phyloP scores from a whole-genome alignment of 2,113 vertebrate genomes.

The Corythaixoides concolor region DNA sequence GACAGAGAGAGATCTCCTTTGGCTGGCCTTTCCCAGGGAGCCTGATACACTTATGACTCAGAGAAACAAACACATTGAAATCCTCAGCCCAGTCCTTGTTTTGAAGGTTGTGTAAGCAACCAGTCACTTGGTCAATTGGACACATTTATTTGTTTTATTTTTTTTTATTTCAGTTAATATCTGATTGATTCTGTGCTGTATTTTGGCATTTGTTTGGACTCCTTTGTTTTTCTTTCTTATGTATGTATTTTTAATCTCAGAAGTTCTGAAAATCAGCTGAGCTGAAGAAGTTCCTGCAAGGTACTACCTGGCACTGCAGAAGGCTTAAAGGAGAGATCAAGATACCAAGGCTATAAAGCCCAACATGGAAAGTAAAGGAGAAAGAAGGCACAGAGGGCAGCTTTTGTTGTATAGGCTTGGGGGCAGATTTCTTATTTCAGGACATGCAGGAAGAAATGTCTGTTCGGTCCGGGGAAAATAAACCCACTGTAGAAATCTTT shows the following conservation, averaged over 20 bases:
- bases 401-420: not conserved
- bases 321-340: not conserved
- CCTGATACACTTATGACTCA: slow-evolving; percentile 43
- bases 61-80: slow-evolving; percentile 22
- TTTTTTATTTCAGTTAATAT: not conserved
- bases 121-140: not conserved
- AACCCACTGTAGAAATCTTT: not conserved
- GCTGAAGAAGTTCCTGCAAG: not conserved
- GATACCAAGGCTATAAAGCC: not conserved
- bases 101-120: slow-evolving; percentile 38
- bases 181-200: not conserved
- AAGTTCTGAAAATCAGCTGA: not conserved
- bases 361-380: not conserved
- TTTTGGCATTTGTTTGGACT: not conserved
- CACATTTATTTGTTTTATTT: not conserved
- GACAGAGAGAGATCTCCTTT: not conserved
- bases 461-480: not conserved
- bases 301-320: not conserved
- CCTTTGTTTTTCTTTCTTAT: not conserved
- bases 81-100: slow-evolving; percentile 6
- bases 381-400: not conserved
- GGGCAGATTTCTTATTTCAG: not conserved
- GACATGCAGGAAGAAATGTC: not conserved
- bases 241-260: not conserved
- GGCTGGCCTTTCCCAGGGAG: slow-evolving; percentile 52